Evolutionary conservation across 1,140 invertebrate genomes (phyloP), one percentile per base, ranked within the genome.

Genomic region (Drosophila bifasciata): DNA sequence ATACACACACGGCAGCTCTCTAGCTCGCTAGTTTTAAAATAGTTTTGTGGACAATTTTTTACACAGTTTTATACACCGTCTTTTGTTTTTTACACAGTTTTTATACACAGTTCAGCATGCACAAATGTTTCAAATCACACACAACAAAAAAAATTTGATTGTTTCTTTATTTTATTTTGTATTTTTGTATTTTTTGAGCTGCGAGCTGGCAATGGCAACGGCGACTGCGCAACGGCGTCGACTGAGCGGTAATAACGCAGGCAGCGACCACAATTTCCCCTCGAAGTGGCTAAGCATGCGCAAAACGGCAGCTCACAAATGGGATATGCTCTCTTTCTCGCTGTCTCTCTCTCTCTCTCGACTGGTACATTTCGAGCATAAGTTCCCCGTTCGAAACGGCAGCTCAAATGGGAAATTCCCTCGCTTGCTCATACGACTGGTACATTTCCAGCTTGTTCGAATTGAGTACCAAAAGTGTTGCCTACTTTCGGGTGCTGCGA

Each of bases 91-190:
- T 28, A 28, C 28, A n/a, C 17, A n/a, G n/a, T n/a, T 36, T 40
- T 11, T 41, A 63, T 40, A 1, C 56, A 67, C 55, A 49, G 68
- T 73, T 43, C 50, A 32, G 39, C n/a, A 19, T 45, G 32, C 55
- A 73, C 7, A 25, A 25, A 25, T 25, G 23, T n/a, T 57, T 60
- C 36, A 13, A 6, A 25, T 25, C 7, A 28, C 7, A 28, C 56
- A 63, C 67, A 73, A 79, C 62, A 73, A 51, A 79, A 68, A 73
- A 51, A 64, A 57, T 43, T 48, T 9, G 2, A 21, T 49, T 49
- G n/a, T 21, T 59, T 41, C 1, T 28, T 41, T 13, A 28, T 23
- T 17, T 21, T n/a, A n/a, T n/a, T n/a, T n/a, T n/a, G n/a, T n/a
- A n/a, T 48, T 48, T 63, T 56, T 53, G 53, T 68, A 21, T 25